phyloP scores from a whole-genome alignment of 2,888 invertebrate genomes.

The Andrena marginata region DNA sequence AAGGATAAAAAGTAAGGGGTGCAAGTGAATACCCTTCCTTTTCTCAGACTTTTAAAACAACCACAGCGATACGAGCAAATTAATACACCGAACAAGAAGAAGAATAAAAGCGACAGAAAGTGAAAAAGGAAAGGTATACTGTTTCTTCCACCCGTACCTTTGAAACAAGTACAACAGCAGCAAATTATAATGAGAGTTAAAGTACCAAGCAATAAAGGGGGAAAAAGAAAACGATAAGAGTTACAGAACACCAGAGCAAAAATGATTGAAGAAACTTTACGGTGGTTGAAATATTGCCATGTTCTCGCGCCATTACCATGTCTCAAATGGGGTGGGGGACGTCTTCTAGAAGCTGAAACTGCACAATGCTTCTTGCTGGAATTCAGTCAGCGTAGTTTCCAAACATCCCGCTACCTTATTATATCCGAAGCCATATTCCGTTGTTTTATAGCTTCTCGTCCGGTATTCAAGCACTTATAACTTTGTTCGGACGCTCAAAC shows the following conservation, averaged over 20 bases:
- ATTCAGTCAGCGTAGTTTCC: constrained; percentile 21
- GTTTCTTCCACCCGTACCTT: too few species aligned
- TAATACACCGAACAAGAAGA: too few species aligned
- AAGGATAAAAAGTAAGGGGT: neutral
- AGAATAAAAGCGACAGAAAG: neutral
- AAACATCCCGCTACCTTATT: constrained; percentile 30
- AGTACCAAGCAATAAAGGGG: neutral
- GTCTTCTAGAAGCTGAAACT: neutral
- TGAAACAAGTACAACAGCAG: too few species aligned
- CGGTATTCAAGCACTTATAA: constrained; percentile 37
- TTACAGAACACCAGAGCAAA: neutral
- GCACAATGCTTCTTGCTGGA: constrained; percentile 10
- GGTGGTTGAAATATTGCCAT: neutral
- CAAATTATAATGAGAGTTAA: too few species aligned
- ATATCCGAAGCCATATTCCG: constrained; percentile 24
- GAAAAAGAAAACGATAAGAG: too few species aligned
- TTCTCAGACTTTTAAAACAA: constrained; percentile 1
- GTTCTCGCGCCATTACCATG: neutral
- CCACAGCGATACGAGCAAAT: neutral
- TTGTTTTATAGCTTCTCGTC: constrained; percentile 22
- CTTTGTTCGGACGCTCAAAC: constrained; percentile 17
- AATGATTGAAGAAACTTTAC: neutral
- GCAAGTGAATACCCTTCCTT: too few species aligned
- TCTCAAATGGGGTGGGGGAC: neutral
- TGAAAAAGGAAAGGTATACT: too few species aligned